A percentile compares a stretch with the other conserved stretches of the same genome.
Conservation (phyloP, 2,888 invertebrate species). For the Yponomeuta cagnagella region DNA sequence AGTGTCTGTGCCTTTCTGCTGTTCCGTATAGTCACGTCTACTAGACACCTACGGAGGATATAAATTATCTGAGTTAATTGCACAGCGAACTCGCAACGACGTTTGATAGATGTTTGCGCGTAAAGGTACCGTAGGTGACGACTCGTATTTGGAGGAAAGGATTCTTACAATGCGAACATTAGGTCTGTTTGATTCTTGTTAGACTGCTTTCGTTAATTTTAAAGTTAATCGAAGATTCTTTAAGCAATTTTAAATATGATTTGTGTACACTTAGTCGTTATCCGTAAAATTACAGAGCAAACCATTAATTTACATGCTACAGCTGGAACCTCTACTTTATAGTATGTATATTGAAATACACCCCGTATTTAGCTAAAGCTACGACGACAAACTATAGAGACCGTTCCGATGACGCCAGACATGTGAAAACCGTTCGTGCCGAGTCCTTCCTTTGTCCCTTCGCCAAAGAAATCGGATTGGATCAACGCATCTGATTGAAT, state of each 20-base stretch:
- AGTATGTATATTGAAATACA: too few relatives aligned
- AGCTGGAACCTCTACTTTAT: too few relatives aligned
- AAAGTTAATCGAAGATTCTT: too few relatives aligned
- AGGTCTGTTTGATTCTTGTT: too few relatives aligned
- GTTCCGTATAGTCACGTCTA: constrained; percentile 16
- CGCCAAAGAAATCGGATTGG: constrained; percentile 48
- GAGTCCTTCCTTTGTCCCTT: constrained; percentile 24
- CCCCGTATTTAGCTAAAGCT: too few relatives aligned
- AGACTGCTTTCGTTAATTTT: too few relatives aligned
- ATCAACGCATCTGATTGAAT: constrained; percentile 57
- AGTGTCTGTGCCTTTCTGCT: constrained; percentile 14
- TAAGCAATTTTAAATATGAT: too few relatives aligned
- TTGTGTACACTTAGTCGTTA: too few relatives aligned
- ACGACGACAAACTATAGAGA: background rate
- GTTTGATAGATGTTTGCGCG: constrained; percentile 7
- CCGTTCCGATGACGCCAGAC: background rate
- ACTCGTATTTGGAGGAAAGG: background rate
- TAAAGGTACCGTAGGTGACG: background rate
- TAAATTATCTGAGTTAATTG: constrained; percentile 18
- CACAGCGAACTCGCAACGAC: background rate
- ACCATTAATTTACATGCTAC: too few relatives aligned
- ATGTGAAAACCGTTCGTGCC: background rate
- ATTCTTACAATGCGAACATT: too few relatives aligned
- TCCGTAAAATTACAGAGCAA: too few relatives aligned
- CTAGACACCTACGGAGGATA: constrained; percentile 18